Conservation (phyloP, 2,113 vertebrate species). For the Crocuta crocuta region DNA sequence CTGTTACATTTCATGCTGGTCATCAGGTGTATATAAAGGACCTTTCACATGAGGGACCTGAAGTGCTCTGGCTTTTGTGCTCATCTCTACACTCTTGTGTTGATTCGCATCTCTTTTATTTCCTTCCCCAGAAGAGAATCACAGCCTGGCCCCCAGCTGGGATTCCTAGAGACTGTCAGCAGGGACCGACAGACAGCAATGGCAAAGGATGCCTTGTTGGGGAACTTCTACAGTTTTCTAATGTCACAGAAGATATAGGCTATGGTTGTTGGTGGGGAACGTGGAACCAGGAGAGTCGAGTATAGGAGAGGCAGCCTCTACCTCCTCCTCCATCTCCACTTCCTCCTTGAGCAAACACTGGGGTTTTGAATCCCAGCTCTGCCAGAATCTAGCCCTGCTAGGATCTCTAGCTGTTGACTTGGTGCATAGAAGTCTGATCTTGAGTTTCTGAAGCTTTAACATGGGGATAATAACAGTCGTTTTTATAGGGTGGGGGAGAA, state of each 20-base stretch:
- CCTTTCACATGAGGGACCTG: constrained; percentile 22
- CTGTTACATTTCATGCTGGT: constrained; percentile 60
- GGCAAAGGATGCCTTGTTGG: background rate
- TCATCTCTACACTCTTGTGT: background rate
- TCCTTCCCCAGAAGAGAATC: background rate
- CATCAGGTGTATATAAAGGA: background rate
- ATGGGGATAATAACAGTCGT: background rate
- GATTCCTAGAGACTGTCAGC: background rate
- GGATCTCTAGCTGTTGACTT: background rate
- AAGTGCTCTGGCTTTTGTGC: background rate
- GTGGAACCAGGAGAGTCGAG: background rate
- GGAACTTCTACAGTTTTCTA: background rate
- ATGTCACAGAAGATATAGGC: background rate
- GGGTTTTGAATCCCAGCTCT: background rate
- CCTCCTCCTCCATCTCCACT: background rate
- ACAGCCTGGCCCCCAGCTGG: background rate
- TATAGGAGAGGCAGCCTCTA: background rate
- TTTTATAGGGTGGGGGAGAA: background rate
- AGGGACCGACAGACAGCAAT: background rate
- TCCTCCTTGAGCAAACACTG: background rate
- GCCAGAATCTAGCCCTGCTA: no score
- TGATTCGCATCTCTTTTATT: background rate
- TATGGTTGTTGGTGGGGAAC: background rate
- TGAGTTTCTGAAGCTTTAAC: background rate
- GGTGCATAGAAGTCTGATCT: background rate